Conservation (phyloP, 1,140 invertebrate genomes). For the Ceratina australensis region DNA sequence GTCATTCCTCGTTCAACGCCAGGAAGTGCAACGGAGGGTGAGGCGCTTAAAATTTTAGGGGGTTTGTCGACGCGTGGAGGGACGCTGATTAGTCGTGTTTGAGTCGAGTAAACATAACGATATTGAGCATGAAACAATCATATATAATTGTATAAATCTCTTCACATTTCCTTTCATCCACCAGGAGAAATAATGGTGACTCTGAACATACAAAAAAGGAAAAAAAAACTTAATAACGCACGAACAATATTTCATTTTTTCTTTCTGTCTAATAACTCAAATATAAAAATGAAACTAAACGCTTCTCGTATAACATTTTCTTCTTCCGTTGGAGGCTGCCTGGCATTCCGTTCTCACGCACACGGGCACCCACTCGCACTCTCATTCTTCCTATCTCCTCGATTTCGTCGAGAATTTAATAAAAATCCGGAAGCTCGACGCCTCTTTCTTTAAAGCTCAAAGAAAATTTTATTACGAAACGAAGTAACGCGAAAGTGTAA, state of each 20-base stretch:
- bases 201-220: constrained; percentile 43
- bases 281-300: constrained; percentile 32
- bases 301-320: constrained; percentile 33
- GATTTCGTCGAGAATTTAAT: constrained; percentile 2
- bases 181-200: constrained; percentile 31
- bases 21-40: neutral
- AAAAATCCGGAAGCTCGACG: neutral
- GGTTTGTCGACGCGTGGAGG: neutral
- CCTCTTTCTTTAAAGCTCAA: neutral
- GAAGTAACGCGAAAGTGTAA: neutral
- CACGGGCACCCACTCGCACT: neutral
- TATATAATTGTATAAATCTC: constrained; percentile 50
- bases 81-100: constrained; percentile 21
- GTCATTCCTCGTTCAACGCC: too few species aligned
- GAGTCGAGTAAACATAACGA: constrained; percentile 43
- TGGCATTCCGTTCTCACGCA: constrained; percentile 3
- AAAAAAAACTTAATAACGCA: constrained; percentile 29
- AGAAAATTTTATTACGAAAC: too few species aligned
- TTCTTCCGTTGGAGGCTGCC: neutral
- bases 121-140: constrained; percentile 49
- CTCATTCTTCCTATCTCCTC: constrained; percentile 5
- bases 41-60: neutral
- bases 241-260: constrained; percentile 20
- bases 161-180: constrained; percentile 47
- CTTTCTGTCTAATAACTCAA: constrained; percentile 4